Base-by-base conservation (phyloP, 2,113 vertebrate species). In the Hoplias malabaricus region DNA sequence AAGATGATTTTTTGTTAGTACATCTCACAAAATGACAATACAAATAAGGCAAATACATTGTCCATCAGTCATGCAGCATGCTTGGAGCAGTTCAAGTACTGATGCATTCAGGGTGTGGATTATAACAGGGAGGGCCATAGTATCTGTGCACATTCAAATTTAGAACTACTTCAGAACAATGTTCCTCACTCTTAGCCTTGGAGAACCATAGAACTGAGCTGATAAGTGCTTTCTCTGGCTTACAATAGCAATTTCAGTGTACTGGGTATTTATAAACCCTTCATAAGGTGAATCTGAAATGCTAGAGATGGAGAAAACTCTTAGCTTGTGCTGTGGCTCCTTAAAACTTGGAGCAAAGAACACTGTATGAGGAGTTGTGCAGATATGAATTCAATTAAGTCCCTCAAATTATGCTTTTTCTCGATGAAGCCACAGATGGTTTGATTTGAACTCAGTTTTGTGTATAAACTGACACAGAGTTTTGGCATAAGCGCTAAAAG, bases 1-100 rank as follows among this genome's bases (percentile, higher is more conserved):
- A 80, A 29, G 16, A 72, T 63, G 10, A 53, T 23, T 54, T 14
- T 66, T 38, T 42, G 80, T 82, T 73, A 82, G 80, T 77, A 33
- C 42, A 53, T 40, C 21, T 19, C 36, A 43, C 4, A 73, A 36
- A 38, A 61, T 21, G 56, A 12, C 43, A 61, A 0, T 23, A 67
- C 27, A 54, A 10, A 13, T 59, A 13, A 31, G 34, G 29, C 62
- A 46, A 50, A 67, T 54, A 34, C 46, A 7, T 48, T 71, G 69
- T 72, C 82, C 42, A 67, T 40, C 16, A 16, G 69, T 69, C 84
- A 85, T 89, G 85, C 84, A 84, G 53, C 83, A 84, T 88, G 86
- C 88, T 82, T 46, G 68, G 0, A 73, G 50, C 66, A 70, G 31
- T 69, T 11, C 48, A 36, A 63, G 38, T 5, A 71, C 46, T 34